Evolutionary conservation across 2,797 vertebrate species (phyloP), one percentile per base, ranked within the genome.

Genomic region (Peromyscus attwateri): DNA sequence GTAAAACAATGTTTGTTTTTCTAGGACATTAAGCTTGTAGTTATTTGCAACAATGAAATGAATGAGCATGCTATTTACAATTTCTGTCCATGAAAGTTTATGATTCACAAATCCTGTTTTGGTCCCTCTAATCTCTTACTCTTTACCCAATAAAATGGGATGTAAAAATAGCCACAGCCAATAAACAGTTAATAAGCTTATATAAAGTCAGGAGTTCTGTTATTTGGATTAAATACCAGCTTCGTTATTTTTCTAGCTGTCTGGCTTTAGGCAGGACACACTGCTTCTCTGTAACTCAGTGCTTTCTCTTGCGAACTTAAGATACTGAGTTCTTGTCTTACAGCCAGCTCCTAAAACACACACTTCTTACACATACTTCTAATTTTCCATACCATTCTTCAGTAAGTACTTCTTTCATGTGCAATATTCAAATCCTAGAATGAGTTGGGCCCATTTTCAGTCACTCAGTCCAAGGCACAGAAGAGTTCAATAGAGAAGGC

Each of bases 251-350:
- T 60, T 66, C 17, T 84, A 77, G 25, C 49, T 52, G 27, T 85
- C 46, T 82, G 55, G 57, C 11, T 79, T 91, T 70, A 57, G 73
- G 12, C 9, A 71, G 73, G n/a, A 82, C 13, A 68, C 34, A 31
- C 3, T 27, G 27, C 5, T 82, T 66, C 16, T 91, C 83, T 94
- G 46, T 73, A 75, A 3, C 27, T 95, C 55, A n/a, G 25, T 66
- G 76, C 96, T 82, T 81, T 93, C 57, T 70, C 66, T 89, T 91
- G n/a, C 82, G 64, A 60, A 94, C 43, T 91, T 85, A 71, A 82
- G 1, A 29, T 66, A 68, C n/a, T n/a, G n/a, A 57, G 6, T 37
- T 37, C 12, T 27, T 43, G 71, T 16, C 11, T 46, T 60, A 52
- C 0, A 94, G 23, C 2, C 1, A 82, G 37, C 25, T 90, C 16